Conservation (phyloP, 2,888 invertebrate species). For the Camponotus fellah region DNA sequence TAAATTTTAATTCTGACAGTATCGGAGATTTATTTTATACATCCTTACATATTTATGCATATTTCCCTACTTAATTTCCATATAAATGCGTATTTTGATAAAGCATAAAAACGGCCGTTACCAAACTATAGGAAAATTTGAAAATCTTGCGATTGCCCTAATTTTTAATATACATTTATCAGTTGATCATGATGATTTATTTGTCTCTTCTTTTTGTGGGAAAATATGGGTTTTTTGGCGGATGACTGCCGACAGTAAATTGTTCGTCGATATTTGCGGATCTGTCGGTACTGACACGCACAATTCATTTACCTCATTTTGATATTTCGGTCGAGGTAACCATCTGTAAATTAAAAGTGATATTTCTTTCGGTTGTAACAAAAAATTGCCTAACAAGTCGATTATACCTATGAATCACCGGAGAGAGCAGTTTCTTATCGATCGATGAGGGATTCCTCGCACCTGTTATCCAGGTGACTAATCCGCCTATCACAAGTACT, state of each 20-base stretch:
- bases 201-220: neutral
- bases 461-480: slow-evolving; percentile 89
- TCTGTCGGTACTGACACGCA: slow-evolving; percentile 50
- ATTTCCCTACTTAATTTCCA: neutral
- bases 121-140: neutral
- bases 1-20: neutral
- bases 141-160: neutral
- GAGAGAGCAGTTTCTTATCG: slow-evolving; percentile 89
- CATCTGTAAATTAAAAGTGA: slow-evolving; percentile 68
- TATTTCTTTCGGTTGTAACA: neutral
- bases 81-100: slow-evolving; percentile 26
- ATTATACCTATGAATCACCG: slow-evolving; percentile 87
- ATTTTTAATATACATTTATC: neutral
- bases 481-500: slow-evolving; percentile 90
- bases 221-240: slow-evolving; percentile 45
- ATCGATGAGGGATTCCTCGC: slow-evolving; percentile 86
- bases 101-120: neutral
- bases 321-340: slow-evolving; percentile 75
- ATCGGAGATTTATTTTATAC: neutral
- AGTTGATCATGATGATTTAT: neutral
- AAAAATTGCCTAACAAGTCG: neutral
- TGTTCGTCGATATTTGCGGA: slow-evolving; percentile 55
- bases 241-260: slow-evolving; percentile 60
- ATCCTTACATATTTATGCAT: neutral
- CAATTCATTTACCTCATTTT: slow-evolving; percentile 57